Evolutionary conservation across 2,888 invertebrate genomes (phyloP), one percentile per base, ranked within the genome.

Genomic region (Venusia cambrica): DNA sequence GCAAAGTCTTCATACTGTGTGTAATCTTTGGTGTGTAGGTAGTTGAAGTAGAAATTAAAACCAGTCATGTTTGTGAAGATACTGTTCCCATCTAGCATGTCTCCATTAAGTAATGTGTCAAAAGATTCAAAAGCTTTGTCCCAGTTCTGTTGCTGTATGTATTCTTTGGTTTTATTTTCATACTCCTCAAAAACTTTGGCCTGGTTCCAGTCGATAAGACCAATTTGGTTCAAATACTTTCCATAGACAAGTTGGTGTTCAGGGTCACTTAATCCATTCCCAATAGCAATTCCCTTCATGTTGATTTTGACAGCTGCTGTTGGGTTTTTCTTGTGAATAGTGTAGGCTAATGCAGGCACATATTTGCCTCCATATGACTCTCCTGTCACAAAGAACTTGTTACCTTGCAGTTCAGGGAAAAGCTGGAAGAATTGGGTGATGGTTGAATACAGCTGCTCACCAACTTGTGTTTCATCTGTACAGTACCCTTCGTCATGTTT

Each of bases 361-460:
- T 91, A 91, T 51, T 90, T 90, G 0, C 97, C 97, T 20, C 91
- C 96, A 64, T 97, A 97, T 0, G 96, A 96, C 79, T 97, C 97
- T 1, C 97, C 97, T 0, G 95, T 92, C 0, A 96, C 90, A 79
- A 91, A 98, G 70, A 98, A 97, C 28, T 93, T 93, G 55, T 92
- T 93, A 1, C 79, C 63, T 58, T 90, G 90, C 12, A 93, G 78
- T 54, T 95, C 92, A 0, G 93, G 92, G 66, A 97, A 98, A 0
- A 97, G 66, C 45, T 91, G 87, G 69, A 96, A 97, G 68, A 98
- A 95, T 70, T 98, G 97, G 17, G 87, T 74, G 2, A 97, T 59
- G 0, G 93, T 93, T 30, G 89, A 88, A 60, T 95, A 93, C 3
- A 97, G 72, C 67, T 97, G 92, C 27, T 90, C 88, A 0, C 94